Conservation (phyloP, 2,113 vertebrate species). For the Pelobates fuscus region DNA sequence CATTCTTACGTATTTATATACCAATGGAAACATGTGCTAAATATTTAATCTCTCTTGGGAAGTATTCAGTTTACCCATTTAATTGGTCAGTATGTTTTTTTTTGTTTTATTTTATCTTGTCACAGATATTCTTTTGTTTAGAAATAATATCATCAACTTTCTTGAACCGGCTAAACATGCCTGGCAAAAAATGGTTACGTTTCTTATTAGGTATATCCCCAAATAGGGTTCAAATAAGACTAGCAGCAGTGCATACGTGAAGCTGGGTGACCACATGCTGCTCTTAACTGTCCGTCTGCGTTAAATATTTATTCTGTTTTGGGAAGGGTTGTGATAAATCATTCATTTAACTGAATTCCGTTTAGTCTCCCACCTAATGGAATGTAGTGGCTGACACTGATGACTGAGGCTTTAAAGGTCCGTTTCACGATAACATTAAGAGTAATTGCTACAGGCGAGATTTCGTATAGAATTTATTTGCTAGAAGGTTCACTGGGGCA, state of each 20-base stretch:
- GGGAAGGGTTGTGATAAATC: constrained; percentile 19
- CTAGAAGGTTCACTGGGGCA: too few relatives aligned
- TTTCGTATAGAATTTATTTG: too few relatives aligned
- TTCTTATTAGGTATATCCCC: neutral
- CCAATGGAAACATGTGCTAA: neutral
- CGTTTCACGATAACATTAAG: too few relatives aligned
- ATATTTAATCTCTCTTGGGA: neutral
- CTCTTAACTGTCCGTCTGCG: neutral
- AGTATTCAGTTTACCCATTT: neutral
- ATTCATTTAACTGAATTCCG: neutral
- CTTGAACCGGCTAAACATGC: too few relatives aligned
- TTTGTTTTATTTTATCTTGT: neutral
- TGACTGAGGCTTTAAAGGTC: neutral
- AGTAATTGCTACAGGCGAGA: too few relatives aligned
- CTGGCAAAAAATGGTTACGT: neutral
- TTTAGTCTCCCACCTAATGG: constrained; percentile 1
- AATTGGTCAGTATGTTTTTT: neutral
- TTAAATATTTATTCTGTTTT: constrained; percentile 2
- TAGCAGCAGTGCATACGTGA: neutral
- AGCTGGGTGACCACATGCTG: neutral
- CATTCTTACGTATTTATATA: constrained; percentile 29
- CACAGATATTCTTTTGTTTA: neutral
- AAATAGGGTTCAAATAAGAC: neutral
- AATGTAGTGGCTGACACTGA: neutral
- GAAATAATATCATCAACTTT: neutral